phyloP scores from a whole-genome alignment of 2,113 vertebrate species.

The Hydrolagus affinis region DNA sequence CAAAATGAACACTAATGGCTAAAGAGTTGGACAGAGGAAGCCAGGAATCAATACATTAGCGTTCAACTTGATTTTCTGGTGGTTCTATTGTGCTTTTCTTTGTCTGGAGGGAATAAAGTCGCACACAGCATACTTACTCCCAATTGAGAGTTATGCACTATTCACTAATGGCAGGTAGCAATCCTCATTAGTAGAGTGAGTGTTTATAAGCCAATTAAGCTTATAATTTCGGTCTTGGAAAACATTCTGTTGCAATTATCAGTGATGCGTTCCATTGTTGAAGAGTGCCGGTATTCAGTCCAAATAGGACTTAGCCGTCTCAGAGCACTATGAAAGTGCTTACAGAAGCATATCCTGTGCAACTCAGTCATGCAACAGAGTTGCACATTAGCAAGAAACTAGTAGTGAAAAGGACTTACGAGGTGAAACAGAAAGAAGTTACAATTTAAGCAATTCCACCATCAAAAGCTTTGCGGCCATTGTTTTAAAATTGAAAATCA shows the following conservation, averaged over 20 bases:
- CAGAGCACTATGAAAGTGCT: neutral
- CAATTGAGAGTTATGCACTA: neutral
- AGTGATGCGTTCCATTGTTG: neutral
- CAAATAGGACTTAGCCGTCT: neutral
- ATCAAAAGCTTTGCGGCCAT: neutral
- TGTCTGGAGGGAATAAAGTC: neutral
- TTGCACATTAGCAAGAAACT: neutral
- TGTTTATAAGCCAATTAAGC: neutral
- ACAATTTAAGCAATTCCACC: neutral
- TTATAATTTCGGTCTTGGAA: neutral
- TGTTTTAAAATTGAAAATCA: too few species aligned
- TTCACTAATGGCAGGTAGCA: neutral
- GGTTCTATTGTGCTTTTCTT: neutral
- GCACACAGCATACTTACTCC: neutral
- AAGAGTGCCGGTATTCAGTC: neutral
- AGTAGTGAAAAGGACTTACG: neutral
- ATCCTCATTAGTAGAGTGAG: too few species aligned
- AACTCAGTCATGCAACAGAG: neutral
- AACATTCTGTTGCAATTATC: neutral
- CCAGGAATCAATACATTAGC: too few species aligned
- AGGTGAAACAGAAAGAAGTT: neutral
- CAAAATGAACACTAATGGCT: too few species aligned
- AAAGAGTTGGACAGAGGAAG: neutral
- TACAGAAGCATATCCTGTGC: neutral
- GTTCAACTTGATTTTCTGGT: neutral